A percentile compares a stretch with the other conserved stretches of the same genome.
phyloP scores from a whole-genome alignment of 1,140 invertebrate species.

The Brachionus koreanus region DNA sequence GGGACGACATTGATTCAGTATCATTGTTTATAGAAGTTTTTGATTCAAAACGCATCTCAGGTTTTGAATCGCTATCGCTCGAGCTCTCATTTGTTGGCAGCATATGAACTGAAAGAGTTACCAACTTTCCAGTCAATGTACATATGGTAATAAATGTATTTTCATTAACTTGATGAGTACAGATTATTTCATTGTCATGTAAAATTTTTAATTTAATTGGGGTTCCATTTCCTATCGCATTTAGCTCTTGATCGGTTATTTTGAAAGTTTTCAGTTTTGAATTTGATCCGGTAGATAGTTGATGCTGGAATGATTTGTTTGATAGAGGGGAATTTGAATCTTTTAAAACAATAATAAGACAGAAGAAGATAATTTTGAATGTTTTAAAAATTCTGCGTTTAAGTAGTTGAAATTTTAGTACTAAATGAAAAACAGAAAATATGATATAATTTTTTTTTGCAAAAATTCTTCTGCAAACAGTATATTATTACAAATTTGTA shows the following conservation, averaged over 20 bases:
- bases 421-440: no score
- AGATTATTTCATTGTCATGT: slow-evolving; percentile 41
- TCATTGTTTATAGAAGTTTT: slow-evolving; percentile 15
- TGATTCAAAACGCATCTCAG: background rate
- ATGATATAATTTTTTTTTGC: no score
- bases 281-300: background rate
- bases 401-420: no score
- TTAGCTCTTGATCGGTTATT: slow-evolving; percentile 41
- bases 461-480: no score
- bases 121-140: slow-evolving; percentile 31
- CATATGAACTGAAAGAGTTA: slow-evolving; percentile 25
- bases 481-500: no score
- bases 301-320: background rate
- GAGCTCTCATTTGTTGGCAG: background rate
- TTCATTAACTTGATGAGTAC: slow-evolving; percentile 9
- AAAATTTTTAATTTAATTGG: slow-evolving; percentile 42
- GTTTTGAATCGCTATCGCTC: slow-evolving; percentile 15
- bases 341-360: background rate
- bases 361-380: no score
- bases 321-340: background rate
- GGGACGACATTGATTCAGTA: background rate
- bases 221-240: slow-evolving; percentile 19
- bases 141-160: slow-evolving; percentile 31
- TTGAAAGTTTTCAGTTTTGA: slow-evolving; percentile 30
- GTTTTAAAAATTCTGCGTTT: no score